Evolutionary conservation across 1,140 invertebrate species (phyloP).

Genomic region (Meloidogyne hapla): DNA sequence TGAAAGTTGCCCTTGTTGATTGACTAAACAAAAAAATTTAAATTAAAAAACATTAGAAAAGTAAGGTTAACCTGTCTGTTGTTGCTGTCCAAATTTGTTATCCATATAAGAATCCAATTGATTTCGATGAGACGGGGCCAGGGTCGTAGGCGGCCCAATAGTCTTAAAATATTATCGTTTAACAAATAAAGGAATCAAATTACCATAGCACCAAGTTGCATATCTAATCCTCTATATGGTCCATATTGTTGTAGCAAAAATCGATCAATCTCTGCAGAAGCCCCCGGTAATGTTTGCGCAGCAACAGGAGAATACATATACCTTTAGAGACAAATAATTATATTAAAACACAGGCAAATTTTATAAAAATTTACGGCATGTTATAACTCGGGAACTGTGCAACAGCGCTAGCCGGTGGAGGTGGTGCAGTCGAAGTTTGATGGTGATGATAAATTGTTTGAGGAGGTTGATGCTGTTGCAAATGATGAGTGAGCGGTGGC

Average conservation of each 20-base stretch:
- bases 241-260: slow-evolving; percentile 29
- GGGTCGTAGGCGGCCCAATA: slow-evolving; percentile 14
- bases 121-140: slow-evolving; percentile 21
- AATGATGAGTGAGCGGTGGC: slow-evolving; percentile 9
- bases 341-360: too few species aligned
- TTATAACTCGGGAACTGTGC: slow-evolving; percentile 26
- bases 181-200: background rate
- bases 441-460: slow-evolving; percentile 19
- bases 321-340: background rate
- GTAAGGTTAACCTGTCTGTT: slow-evolving; percentile 4
- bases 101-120: slow-evolving; percentile 25
- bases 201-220: slow-evolving; percentile 26
- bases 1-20: background rate
- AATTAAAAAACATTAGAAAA: background rate
- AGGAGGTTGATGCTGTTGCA: slow-evolving; percentile 18
- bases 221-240: slow-evolving; percentile 14
- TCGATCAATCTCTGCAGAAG: slow-evolving; percentile 12
- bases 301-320: slow-evolving; percentile 29
- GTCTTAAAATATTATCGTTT: background rate
- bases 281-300: background rate
- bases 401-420: background rate
- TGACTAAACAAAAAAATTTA: background rate
- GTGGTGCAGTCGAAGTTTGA: slow-evolving; percentile 21
- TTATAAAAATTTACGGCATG: slow-evolving; percentile 9
- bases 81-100: slow-evolving; percentile 14